Evolutionary conservation across 2,888 invertebrate species (phyloP).

Genomic region (Chrysina gloriosa): DNA sequence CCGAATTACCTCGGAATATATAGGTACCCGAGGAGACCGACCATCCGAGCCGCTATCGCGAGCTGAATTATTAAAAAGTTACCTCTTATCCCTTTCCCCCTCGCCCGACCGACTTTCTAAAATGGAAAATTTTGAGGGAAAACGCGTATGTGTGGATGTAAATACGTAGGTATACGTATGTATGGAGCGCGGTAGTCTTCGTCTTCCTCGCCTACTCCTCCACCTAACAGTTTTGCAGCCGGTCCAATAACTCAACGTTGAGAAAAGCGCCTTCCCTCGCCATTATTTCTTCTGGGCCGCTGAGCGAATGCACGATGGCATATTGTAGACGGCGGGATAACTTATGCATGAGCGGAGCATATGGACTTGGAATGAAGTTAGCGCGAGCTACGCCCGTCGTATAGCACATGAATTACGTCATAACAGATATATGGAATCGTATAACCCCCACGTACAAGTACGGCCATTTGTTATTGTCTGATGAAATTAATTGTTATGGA

Average conservation of each 20-base stretch:
- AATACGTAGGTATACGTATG: too few relatives aligned
- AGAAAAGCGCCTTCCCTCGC: slow-evolving; percentile 37
- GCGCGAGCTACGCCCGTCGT: slow-evolving; percentile 23
- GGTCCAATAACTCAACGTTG: slow-evolving; percentile 45
- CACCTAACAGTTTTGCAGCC: slow-evolving; percentile 48
- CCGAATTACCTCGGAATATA: background rate
- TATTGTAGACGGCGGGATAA: slow-evolving; percentile 51
- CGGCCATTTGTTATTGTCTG: background rate
- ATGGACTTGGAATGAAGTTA: slow-evolving; percentile 55
- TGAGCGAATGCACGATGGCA: slow-evolving; percentile 47
- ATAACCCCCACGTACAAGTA: background rate
- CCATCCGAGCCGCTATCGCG: slow-evolving; percentile 13
- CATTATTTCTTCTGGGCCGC: slow-evolving; percentile 43
- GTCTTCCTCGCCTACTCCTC: too few relatives aligned
- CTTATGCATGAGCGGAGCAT: slow-evolving; percentile 55
- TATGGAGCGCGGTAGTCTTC: too few relatives aligned
- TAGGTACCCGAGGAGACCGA: too few relatives aligned
- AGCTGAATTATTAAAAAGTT: slow-evolving; percentile 47
- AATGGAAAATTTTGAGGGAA: slow-evolving; percentile 49
- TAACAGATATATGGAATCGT: slow-evolving; percentile 1
- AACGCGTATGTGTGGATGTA: slow-evolving; percentile 49
- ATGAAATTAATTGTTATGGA: too few relatives aligned
- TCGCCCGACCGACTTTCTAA: slow-evolving; percentile 44
- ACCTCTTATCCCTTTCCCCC: too few relatives aligned
- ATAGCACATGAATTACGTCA: slow-evolving; percentile 5